Base-by-base conservation (phyloP, 1,140 invertebrate species). In the Drosophila ercepeae region DNA sequence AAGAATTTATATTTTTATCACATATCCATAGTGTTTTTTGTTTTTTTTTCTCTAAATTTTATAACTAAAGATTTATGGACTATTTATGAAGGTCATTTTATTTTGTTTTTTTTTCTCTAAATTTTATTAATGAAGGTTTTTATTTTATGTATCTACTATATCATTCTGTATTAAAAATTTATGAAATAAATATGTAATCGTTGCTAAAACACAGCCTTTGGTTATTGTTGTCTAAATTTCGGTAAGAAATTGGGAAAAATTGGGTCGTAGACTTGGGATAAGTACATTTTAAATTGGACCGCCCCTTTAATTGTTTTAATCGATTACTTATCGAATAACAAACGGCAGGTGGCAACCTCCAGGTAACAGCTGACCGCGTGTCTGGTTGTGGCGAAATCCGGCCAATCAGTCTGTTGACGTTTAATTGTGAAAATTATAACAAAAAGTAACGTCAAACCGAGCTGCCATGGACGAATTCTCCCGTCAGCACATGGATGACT, bases 401-500 rank as follows among this genome's bases (percentile, higher is more conserved):
- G 9, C 11, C 3, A 11, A 11, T 32, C 9, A 9, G 2, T 32
- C 9, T 4, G 29, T 32, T 32, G 29, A n/a, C 29, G 29, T 32
- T 32, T 32, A 32, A 32, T n/a, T 42, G 27, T 25, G 39, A 61
- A 45, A 44, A 52, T 32, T n/a, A 32, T 32, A 32, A 32, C 29
- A 32, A 32, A n/a, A 32, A 32, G 9, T 32, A 32, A 11, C 29
- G 29, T n/a, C 29, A 32, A 11, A 11, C 29, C 29, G 3, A 32
- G 1, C 9, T 32, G 11, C 29, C 19, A 86, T 86, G 82, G 82
- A 88, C 41, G 91, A 92, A 63, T 83, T 91, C 61, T 93, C 92
- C 39, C 91, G 91, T 11, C 91, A 93, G 68, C 82, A 93, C 42
- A 92, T 92, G 52, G 92, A 93, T 53, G 93, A 93, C 77, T 93